Evolutionary conservation across 2,888 invertebrate species (phyloP).

Genomic region (Abrostola tripartita): DNA sequence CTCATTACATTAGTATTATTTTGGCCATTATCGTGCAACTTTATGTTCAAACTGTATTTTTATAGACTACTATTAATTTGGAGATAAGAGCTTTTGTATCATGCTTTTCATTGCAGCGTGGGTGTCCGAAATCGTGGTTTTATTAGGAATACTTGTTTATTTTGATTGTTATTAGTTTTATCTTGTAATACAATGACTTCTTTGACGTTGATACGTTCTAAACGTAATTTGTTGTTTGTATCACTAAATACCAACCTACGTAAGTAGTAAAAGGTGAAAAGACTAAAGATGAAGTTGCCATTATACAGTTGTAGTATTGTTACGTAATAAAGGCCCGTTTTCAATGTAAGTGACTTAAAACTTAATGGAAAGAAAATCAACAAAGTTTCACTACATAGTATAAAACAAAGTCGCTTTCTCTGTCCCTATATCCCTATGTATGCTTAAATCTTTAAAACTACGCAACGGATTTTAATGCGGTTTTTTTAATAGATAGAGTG

Average conservation of each 20-base stretch:
- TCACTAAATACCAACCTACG: slow-evolving; percentile 23
- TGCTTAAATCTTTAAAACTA: too few relatives aligned
- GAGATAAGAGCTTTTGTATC: slow-evolving; percentile 33
- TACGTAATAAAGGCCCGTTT: too few relatives aligned
- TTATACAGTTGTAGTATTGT: too few relatives aligned
- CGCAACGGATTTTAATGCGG: too few relatives aligned
- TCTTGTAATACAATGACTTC: slow-evolving; percentile 35
- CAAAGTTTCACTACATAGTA: too few relatives aligned
- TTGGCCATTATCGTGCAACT: slow-evolving; percentile 22
- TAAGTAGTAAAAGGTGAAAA: slow-evolving; percentile 17
- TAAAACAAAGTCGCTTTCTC: too few relatives aligned
- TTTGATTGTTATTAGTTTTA: slow-evolving; percentile 49
- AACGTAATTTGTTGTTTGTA: slow-evolving; percentile 13
- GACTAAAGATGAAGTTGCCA: not conserved
- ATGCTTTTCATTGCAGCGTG: slow-evolving; percentile 25
- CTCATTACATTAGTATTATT: slow-evolving; percentile 15
- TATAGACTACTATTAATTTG: slow-evolving; percentile 31
- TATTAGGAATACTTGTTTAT: slow-evolving; percentile 35
- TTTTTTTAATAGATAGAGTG: too few relatives aligned
- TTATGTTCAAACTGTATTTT: slow-evolving; percentile 27
- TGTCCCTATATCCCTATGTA: too few relatives aligned
- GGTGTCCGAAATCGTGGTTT: slow-evolving; percentile 32
- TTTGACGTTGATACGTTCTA: slow-evolving; percentile 11
- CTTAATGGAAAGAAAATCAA: too few relatives aligned
- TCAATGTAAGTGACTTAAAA: too few relatives aligned